Conservation (phyloP, 2,797 vertebrate species). For the Poecilia velifera region DNA sequence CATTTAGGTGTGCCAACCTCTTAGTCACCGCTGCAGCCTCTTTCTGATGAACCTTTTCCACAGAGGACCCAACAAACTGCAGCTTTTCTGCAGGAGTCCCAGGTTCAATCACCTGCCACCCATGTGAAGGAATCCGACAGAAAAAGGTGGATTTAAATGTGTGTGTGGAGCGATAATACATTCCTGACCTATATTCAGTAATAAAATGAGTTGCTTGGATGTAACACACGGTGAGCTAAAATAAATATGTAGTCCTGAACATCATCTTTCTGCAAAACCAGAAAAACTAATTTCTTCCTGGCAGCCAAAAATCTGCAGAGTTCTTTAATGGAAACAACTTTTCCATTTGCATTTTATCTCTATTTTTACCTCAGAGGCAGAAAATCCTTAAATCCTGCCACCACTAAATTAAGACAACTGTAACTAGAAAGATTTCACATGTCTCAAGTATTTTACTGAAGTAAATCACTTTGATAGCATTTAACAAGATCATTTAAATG, state of each 20-base stretch:
- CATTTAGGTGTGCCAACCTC: constrained; percentile 25
- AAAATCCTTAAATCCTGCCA: background rate
- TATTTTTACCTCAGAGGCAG: background rate
- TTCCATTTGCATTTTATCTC: constrained; percentile 1
- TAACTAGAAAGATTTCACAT: background rate
- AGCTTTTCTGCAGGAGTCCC: constrained; percentile 5
- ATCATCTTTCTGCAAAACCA: background rate
- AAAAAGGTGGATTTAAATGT: background rate
- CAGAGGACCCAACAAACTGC: constrained; percentile 10
- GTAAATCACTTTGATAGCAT: background rate
- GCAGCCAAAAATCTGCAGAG: background rate
- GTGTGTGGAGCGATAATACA: background rate
- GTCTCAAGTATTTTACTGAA: background rate
- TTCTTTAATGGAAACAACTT: background rate
- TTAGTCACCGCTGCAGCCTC: constrained; percentile 34
- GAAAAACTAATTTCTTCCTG: background rate
- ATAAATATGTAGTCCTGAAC: background rate
- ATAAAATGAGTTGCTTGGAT: background rate
- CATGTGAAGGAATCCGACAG: background rate
- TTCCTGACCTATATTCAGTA: background rate
- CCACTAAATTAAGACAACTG: background rate
- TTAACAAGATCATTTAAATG: background rate
- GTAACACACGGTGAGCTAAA: background rate
- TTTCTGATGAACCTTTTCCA: constrained; percentile 19
- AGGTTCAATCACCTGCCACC: constrained; percentile 5